A percentile compares a stretch with the other conserved stretches of the same genome.
Evolutionary conservation across 2,797 vertebrate genomes (phyloP).

Genomic region (Pseudotriccus pelzelni): DNA sequence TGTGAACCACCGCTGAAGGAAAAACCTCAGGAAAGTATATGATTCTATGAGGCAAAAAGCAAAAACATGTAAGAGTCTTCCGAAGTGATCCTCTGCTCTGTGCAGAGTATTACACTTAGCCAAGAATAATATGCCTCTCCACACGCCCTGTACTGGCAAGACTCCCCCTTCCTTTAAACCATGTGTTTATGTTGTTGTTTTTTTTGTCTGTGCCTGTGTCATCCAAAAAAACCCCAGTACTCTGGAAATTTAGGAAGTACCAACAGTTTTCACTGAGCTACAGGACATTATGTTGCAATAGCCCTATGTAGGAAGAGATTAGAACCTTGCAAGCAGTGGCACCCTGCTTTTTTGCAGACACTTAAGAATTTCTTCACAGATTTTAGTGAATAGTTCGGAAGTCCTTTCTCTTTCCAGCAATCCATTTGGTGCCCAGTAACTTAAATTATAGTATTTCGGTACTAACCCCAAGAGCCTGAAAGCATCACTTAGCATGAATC

Average conservation of each 20-base stretch:
- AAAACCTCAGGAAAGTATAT: not conserved
- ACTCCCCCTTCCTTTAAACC: not conserved
- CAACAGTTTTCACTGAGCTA: not conserved
- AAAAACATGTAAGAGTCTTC: fast-evolving
- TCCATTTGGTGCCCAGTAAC: not conserved
- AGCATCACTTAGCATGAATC: not conserved
- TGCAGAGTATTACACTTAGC: not conserved
- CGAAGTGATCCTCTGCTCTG: not conserved
- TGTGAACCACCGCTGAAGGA: not conserved
- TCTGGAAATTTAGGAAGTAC: not conserved
- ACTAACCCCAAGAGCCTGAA: constrained; percentile 7
- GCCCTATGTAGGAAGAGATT: fast-evolving
- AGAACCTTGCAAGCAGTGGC: not conserved
- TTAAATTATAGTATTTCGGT: not conserved
- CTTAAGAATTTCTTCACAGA: not conserved
- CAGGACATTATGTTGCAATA: not conserved
- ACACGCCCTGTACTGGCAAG: fast-evolving
- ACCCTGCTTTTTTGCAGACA: not conserved
- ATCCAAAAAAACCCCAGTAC: not conserved
- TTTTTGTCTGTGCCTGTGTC: not conserved
- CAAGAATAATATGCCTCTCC: not conserved
- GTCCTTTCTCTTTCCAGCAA: not conserved
- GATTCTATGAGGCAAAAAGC: not conserved
- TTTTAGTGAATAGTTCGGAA: not conserved
- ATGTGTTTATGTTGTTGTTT: not conserved